Evolutionary conservation across 2,888 invertebrate species (phyloP).

Genomic region (Pristionchus arcanus): DNA sequence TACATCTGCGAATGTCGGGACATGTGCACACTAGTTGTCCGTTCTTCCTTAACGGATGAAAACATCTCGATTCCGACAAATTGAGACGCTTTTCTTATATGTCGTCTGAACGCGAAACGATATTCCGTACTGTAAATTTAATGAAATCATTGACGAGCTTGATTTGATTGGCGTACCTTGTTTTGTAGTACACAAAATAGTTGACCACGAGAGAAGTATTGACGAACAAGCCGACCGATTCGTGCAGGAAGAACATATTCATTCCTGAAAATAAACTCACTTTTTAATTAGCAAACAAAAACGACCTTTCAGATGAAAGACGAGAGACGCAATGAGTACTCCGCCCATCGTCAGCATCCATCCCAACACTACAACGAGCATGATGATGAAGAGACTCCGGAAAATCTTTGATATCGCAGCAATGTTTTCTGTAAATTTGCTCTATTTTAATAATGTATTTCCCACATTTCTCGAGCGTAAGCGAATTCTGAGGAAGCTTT

Average conservation of each 20-base stretch:
- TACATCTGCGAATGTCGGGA: background rate
- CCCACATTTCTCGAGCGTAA: background rate
- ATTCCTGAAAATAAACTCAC: no score
- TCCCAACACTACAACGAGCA: slow-evolving; percentile 38
- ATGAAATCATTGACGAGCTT: no score
- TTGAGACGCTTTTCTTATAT: background rate
- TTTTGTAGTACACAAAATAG: slow-evolving; percentile 39
- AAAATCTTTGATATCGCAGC: background rate
- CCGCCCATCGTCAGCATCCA: slow-evolving; percentile 44
- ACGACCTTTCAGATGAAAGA: slow-evolving; percentile 8
- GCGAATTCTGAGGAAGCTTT: no score
- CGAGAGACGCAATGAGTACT: background rate
- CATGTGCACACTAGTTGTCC: background rate
- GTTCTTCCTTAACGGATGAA: background rate
- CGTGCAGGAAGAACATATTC: slow-evolving; percentile 42
- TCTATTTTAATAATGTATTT: background rate
- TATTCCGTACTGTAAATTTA: slow-evolving; percentile 40
- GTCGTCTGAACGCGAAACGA: background rate
- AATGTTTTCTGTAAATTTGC: background rate
- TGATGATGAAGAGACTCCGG: slow-evolving; percentile 44
- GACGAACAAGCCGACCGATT: slow-evolving; percentile 44
- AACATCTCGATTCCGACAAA: background rate
- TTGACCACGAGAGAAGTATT: slow-evolving; percentile 39
- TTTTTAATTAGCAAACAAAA: no score
- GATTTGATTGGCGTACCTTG: background rate